Percentiles rank a stretch among this genome's conserved stretches.
phyloP scores from a whole-genome alignment of 2,888 invertebrate genomes.

The Pammene fasciana region DNA sequence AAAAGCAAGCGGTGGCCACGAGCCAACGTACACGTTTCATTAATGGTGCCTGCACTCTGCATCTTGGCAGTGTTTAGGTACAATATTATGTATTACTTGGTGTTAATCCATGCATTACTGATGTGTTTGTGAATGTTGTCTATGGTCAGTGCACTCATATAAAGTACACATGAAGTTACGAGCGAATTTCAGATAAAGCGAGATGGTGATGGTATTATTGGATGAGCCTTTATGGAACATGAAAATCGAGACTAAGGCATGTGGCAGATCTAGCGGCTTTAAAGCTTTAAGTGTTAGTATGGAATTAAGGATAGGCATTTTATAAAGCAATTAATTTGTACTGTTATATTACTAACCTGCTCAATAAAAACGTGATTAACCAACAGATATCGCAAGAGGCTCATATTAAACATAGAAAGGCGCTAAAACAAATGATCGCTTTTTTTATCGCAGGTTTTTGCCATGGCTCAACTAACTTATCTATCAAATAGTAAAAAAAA shows the following conservation, averaged over 20 bases:
- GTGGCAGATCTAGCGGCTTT: neutral
- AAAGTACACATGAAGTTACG: slow-evolving; percentile 35
- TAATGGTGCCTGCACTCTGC: slow-evolving; percentile 45
- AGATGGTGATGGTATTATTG: neutral
- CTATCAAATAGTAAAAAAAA: too few species aligned
- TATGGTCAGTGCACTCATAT: slow-evolving; percentile 40
- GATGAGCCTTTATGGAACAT: neutral
- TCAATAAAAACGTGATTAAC: too few species aligned
- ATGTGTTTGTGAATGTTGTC: slow-evolving; percentile 7
- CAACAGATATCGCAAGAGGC: too few species aligned
- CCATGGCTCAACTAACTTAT: too few species aligned
- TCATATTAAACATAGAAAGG: too few species aligned
- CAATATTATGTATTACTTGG: slow-evolving; percentile 44
- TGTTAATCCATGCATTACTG: slow-evolving; percentile 48
- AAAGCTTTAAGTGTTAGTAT: neutral
- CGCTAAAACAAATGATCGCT: too few species aligned
- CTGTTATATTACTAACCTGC: neutral
- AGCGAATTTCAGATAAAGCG: slow-evolving; percentile 8
- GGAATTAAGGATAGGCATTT: neutral
- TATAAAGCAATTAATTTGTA: neutral
- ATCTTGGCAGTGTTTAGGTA: too few species aligned
- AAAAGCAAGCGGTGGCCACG: slow-evolving; percentile 51
- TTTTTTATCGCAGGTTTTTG: too few species aligned
- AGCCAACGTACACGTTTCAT: slow-evolving; percentile 50
- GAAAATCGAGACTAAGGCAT: neutral